Percentiles rank a stretch among this genome's conserved stretches.
Conservation (phyloP, 2,888 invertebrate species). For the Oligia latruncula region DNA sequence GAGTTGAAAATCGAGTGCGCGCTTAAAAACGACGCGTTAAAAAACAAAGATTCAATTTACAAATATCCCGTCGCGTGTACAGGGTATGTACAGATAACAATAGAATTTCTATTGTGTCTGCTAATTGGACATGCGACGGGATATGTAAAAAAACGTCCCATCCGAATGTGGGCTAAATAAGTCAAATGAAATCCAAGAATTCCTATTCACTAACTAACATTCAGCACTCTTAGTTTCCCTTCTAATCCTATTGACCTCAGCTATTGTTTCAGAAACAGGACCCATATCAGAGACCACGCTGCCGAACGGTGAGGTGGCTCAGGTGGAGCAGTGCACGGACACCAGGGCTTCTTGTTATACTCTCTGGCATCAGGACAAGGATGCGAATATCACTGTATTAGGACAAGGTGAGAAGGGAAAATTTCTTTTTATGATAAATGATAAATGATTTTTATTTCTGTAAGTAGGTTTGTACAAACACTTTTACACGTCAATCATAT, state of each 20-base stretch:
- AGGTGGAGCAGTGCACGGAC: slow-evolving; percentile 88
- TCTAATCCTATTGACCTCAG: slow-evolving; percentile 30
- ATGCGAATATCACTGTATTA: slow-evolving; percentile 91
- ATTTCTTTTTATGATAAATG: no score
- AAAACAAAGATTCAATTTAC: background rate
- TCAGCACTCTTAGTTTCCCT: background rate
- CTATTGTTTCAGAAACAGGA: slow-evolving; percentile 73
- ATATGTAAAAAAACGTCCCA: background rate
- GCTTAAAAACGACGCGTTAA: background rate
- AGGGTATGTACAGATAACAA: no score
- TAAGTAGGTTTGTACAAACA: no score
- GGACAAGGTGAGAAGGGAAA: slow-evolving; percentile 91
- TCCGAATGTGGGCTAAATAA: background rate
- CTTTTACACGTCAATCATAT: no score
- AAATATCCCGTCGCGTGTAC: no score
- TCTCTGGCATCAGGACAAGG: slow-evolving; percentile 91
- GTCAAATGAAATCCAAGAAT: background rate
- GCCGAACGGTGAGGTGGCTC: slow-evolving; percentile 79
- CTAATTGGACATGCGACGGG: no score
- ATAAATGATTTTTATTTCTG: no score
- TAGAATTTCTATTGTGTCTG: no score
- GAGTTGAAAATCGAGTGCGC: no score
- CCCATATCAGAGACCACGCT: slow-evolving; percentile 77
- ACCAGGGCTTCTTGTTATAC: slow-evolving; percentile 93
- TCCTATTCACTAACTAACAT: background rate